Base-by-base conservation (phyloP, 1,140 invertebrate genomes). In the Stegodyphus mimosarum region DNA sequence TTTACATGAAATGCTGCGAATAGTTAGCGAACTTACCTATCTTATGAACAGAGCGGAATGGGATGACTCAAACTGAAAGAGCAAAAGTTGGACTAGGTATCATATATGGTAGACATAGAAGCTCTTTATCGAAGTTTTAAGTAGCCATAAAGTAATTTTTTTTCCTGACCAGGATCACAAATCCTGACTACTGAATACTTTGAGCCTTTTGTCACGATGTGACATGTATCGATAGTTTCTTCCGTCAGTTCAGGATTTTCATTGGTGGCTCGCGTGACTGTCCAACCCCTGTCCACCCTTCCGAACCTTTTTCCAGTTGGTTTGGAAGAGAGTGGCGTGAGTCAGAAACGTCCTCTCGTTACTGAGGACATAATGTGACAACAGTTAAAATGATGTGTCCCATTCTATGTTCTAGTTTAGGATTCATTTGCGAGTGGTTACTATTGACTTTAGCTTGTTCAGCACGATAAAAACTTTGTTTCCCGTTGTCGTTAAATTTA, bases 241-340 rank as follows among this genome's bases (percentile, higher is more conserved):
- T 71, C 70, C 70, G 70, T 50, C 70, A 71, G 70, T 71, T 71
- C n/a, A 71, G 70, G 70, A 50, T 71, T 71, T 71, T 71, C 70
- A 71, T 71, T 71, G 70, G 70, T 71, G 70, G 70, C 11, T 71
- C 48, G 70, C 70, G 70, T 71, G 70, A 49, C 70, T 9, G 51
- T 71, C 70, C 51, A 15, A 50, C 51, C 6, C 33, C 70, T 71
- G 7, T n/a, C 48, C 70, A 11, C 70, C 70, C 69, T 50, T 71
- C 33, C 70, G 60, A 33, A 33, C 33, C 33, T 33, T 33, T n/a
- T 63, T 15, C 33, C 15, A 71, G 51, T 50, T 50, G 70, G 49
- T 67, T 18, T 7, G 66, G 18, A 67, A 67, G 15, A 67, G 18
- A 67, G 18, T 11, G 66, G 66, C 66, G 66, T 17, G 18, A 67